Conservation (phyloP, 2,797 vertebrate species). For the Dendrocincla tyrannina region DNA sequence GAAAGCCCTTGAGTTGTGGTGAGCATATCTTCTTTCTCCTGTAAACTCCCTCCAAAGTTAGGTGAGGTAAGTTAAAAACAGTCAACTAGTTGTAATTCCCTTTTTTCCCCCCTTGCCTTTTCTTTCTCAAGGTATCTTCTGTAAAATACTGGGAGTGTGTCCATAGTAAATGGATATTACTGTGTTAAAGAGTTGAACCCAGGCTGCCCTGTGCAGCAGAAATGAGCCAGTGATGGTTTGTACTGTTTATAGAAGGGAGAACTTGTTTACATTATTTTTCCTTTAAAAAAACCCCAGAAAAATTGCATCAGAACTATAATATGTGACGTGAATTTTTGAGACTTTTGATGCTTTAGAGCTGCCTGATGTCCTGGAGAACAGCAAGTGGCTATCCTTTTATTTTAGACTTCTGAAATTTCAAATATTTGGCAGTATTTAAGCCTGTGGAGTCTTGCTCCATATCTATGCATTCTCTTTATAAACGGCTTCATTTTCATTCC, state of each 20-base stretch:
- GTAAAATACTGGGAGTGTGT: not conserved
- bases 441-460: not conserved
- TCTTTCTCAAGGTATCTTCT: not conserved
- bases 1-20: not conserved
- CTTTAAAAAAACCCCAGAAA: not conserved
- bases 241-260: not conserved
- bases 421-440: conserved; percentile 9
- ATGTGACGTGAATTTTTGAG: not conserved
- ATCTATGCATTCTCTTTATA: not conserved
- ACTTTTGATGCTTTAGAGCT: not conserved
- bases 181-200: not conserved
- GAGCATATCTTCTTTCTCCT: not conserved
- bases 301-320: not conserved
- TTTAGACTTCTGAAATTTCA: not conserved
- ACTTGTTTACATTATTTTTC: not conserved
- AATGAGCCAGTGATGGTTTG: not conserved
- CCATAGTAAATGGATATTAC: not conserved
- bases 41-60: not conserved
- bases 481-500: not conserved
- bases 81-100: not conserved
- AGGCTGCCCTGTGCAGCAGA: not conserved
- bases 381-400: not conserved
- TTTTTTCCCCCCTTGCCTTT: accelerated
- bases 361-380: not conserved
- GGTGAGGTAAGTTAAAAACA: not conserved